Conservation (phyloP, 2,888 invertebrate species). For the Sinotaia quadrata region DNA sequence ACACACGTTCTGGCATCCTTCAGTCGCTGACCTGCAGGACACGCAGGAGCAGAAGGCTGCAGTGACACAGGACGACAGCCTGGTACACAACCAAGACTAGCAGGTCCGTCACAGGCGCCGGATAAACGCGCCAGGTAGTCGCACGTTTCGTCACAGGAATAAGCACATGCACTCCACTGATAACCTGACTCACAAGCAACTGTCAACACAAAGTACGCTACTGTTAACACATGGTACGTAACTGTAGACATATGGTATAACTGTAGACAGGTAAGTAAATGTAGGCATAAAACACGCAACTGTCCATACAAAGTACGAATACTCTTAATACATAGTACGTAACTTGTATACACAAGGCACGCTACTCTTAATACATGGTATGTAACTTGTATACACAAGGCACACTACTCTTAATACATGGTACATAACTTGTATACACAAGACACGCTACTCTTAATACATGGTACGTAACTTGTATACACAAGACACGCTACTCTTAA, state of each 20-base stretch:
- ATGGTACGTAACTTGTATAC: no score
- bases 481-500: no score
- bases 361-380: no score
- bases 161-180: constrained; percentile 79
- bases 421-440: no score
- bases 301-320: not conserved
- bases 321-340: no score
- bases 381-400: no score
- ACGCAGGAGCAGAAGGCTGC: constrained; percentile 36
- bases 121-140: constrained; percentile 58
- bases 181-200: constrained; percentile 63
- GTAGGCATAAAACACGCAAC: not conserved
- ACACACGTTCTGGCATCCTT: not conserved
- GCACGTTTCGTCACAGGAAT: constrained; percentile 82
- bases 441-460: no score
- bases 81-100: constrained; percentile 68
- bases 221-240: not conserved
- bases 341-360: no score
- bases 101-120: constrained; percentile 45
- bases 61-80: constrained; percentile 44
- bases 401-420: no score
- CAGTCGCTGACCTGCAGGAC: constrained; percentile 68
- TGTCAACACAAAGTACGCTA: constrained; percentile 29
- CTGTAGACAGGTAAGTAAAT: not conserved
- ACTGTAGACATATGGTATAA: not conserved